Conservation (phyloP, 2,797 vertebrate species). For the Argya squamiceps region DNA sequence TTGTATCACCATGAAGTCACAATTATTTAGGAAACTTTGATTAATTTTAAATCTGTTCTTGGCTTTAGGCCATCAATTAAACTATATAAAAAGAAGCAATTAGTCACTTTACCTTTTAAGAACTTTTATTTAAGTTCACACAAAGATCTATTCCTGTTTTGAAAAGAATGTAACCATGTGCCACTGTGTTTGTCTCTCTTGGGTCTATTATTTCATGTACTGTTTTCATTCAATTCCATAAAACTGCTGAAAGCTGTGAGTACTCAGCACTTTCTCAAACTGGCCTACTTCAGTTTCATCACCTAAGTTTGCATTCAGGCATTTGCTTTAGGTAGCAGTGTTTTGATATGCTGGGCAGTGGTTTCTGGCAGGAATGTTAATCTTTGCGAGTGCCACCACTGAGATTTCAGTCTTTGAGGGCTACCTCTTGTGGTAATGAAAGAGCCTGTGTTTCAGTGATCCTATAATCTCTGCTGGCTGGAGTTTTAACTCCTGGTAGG, state of each 20-base stretch:
- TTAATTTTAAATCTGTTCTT: constrained; percentile 16
- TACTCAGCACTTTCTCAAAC: not conserved
- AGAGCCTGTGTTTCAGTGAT: not conserved
- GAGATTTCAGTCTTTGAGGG: constrained; percentile 27
- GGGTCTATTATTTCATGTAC: not conserved
- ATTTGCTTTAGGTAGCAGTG: not conserved
- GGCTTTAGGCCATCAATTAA: constrained; percentile 15
- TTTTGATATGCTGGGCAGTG: constrained; percentile 17
- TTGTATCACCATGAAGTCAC: not conserved
- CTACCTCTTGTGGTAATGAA: not conserved
- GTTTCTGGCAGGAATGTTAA: constrained; percentile 24
- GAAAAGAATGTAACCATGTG: not conserved
- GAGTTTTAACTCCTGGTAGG: not conserved
- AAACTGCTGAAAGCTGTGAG: not conserved
- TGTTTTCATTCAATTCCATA: not conserved
- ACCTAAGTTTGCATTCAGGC: not conserved
- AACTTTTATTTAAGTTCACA: not conserved
- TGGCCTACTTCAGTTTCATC: not conserved
- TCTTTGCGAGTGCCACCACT: not conserved
- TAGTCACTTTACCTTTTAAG: constrained; percentile 8
- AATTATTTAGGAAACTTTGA: constrained; percentile 41
- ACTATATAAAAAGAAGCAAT: not conserved
- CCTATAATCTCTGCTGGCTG: not conserved
- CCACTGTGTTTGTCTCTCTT: not conserved
- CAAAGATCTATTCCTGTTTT: not conserved